Evolutionary conservation across 2,797 vertebrate species (phyloP).

Genomic region (Lacerta bilineata): DNA sequence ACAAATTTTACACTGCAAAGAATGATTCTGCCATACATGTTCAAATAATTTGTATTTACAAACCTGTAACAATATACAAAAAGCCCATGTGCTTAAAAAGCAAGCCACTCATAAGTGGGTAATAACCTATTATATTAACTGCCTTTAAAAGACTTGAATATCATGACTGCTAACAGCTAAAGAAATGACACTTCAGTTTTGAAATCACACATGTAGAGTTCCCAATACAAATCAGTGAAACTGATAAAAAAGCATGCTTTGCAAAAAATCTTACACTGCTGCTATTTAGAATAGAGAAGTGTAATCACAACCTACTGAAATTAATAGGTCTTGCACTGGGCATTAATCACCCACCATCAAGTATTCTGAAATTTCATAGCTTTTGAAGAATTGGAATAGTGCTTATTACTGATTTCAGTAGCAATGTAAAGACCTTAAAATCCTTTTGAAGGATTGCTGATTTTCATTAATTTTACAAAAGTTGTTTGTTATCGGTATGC

Average conservation of each 20-base stretch:
- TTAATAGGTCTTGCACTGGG: not conserved
- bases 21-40: conserved; percentile 29
- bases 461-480: not conserved
- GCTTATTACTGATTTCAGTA: not conserved
- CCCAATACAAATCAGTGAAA: not conserved
- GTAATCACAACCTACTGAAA: not conserved
- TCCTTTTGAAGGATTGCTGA: not conserved
- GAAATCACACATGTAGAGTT: not conserved
- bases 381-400: not conserved
- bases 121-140: not conserved
- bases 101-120: not conserved
- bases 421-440: not conserved
- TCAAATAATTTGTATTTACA: conserved; percentile 38
- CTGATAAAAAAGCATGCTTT: not conserved
- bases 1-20: conserved; percentile 76
- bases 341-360: not conserved
- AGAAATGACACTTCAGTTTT: not conserved
- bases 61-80: conserved; percentile 10
- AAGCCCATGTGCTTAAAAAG: not conserved
- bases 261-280: not conserved
- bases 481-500: not conserved
- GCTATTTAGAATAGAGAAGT: not conserved
- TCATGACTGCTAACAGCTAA: not conserved
- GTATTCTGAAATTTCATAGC: not conserved
- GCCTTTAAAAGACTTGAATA: conserved; percentile 4